Base-by-base conservation (phyloP, 2,113 vertebrate genomes). In the Alaudala cheleensis region DNA sequence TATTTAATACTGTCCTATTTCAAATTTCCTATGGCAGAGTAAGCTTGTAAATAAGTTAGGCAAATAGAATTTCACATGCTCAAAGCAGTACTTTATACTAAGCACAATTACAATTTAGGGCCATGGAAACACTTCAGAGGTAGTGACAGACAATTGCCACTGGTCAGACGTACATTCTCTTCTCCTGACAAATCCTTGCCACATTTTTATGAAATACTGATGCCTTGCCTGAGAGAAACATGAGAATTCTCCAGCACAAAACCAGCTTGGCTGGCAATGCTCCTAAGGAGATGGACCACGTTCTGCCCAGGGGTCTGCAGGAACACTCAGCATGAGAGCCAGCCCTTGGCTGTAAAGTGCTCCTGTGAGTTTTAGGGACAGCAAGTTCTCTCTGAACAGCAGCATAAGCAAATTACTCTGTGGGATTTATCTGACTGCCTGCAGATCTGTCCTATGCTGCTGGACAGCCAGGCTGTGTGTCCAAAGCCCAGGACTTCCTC, bases 251-350 rank as follows among this genome's bases (percentile, higher is more conserved):
- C 29, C 34, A 64, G 31, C 26, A 33, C 15, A 82, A 37, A n/a
- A 56, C 18, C 51, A 71, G 31, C 8, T 53, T 71, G 39, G 21
- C 39, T 64, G 15, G 16, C 15, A n/a, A 12, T 19, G 24, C 22
- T 58, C 7, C 56, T 18, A 61, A 12, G 44, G 6, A 66, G 23
- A 5, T 2, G 21, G 39, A 61, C 29, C 47, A 10, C 0, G 1
- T 0, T 3, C 14, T 61, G 20, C 9, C 18, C 2, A 1, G 9
- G 1, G 2, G 11, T 29, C 49, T 56, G 45, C 25, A n/a, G 50
- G 53, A 86, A 23, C 14, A 53, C 5, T 29, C 37, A 73, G 44
- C 9, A 24, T 1, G 0, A 11, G 10, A 86, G 20, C 25, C 37
- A 83, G 37, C 25, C 64, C 9, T 7, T 2, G 34, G 11, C 19